Evolutionary conservation across 2,113 vertebrate genomes (phyloP), one percentile per base, ranked within the genome.

Genomic region (Nematolebias whitei): DNA sequence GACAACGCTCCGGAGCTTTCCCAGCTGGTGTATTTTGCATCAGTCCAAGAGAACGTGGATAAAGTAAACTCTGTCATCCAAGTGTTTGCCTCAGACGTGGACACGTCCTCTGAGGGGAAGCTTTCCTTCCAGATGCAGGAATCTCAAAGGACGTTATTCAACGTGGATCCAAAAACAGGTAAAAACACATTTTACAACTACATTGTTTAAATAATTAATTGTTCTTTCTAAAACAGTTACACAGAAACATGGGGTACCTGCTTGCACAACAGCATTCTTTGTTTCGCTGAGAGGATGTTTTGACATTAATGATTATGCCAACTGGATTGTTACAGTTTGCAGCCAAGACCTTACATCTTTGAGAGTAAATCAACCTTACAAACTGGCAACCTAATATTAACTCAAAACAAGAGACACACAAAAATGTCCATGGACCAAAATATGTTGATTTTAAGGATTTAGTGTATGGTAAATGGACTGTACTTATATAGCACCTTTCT

Each of bases 1-100:
- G 98, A 99, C 80, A 98, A 97, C 57, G 90, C 95, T 8, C 98
- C 98, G 1, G 93, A 91, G 71, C 92, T 97, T 66, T 94, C 94
- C 43, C 93, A 92, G 72, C 94, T 95, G 0, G 92, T 97, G 52
- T 98, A 95, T 77, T 98, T 97, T 12, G 92, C 94, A 0, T 93
- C 93, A 0, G 87, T 97, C 62, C 87, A 49, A 47, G 98, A 99
- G 86, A 96, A 98, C 54, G 85, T 90, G 12, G 90, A 94, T 1
- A 73, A 81, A 52, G 91, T 93, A 32, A 85, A 83, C 1, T 94
- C 93, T 0, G 87, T 99, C 4, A 82, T 96, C 32, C 92, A 93
- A 73, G 89, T 99, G 45, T 86, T 86, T 2, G 97, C 96, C 29
- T 83, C 85, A 1, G 98, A 99, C 19, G 83, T 77, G 1, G 98